Evolutionary conservation across 2,797 vertebrate genomes (phyloP).

Genomic region (Hybognathus amarus): DNA sequence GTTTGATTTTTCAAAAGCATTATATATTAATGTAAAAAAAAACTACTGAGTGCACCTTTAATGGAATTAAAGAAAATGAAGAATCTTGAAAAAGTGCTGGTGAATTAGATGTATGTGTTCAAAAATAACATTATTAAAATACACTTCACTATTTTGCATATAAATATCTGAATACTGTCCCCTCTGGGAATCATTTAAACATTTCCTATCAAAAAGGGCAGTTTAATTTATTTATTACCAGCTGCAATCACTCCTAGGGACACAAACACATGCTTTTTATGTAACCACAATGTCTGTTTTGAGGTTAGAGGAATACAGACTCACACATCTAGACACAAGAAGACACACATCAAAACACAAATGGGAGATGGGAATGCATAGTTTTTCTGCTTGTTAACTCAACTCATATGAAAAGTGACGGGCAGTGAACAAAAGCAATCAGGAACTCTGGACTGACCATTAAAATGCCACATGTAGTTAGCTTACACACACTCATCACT

Average conservation of each 20-base stretch:
- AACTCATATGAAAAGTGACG: not conserved
- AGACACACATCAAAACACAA: not conserved
- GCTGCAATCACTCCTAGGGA: not conserved
- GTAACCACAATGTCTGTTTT: not conserved
- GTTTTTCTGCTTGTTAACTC: constrained; percentile 1
- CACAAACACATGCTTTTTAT: constrained; percentile 3
- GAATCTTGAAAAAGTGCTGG: not conserved
- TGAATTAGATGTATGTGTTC: not conserved
- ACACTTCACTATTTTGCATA: not conserved
- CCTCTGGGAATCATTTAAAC: constrained; percentile 31
- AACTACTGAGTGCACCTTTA: not conserved
- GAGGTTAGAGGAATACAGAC: not conserved
- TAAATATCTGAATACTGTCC: not conserved
- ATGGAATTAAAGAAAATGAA: not conserved
- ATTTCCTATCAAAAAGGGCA: constrained; percentile 20
- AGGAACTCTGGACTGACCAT: constrained; percentile 7
- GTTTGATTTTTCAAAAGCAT: not conserved
- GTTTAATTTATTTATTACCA: not conserved
- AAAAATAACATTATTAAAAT: not conserved
- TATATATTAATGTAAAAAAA: not conserved
- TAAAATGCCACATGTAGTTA: constrained; percentile 27
- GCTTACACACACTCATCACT: constrained; percentile 19
- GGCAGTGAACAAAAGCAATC: constrained; percentile 17
- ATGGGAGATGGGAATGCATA: not conserved
- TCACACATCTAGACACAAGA: not conserved